Base-by-base conservation (phyloP, 2,113 vertebrate genomes). In the Halcyon senegalensis region DNA sequence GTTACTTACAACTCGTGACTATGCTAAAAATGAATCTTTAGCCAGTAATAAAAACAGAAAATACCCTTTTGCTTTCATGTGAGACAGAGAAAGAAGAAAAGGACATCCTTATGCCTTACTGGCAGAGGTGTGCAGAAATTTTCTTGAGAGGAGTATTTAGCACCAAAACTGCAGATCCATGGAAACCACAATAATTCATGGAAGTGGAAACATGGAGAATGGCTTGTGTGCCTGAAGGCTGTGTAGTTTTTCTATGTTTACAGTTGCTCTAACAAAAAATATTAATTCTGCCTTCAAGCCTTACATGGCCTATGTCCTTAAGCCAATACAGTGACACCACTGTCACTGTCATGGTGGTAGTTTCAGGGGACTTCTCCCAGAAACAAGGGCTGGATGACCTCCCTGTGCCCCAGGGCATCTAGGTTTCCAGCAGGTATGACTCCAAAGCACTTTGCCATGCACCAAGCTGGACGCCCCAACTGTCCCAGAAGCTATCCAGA, bases 381-480 rank as follows among this genome's bases (percentile, higher is more conserved):
- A 78, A 84, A n/a, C 27, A 39, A 1, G 1, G 46, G 56, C 27
- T 74, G 60, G 67, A 63, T 48, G 9, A 75, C 23, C 10, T 33
- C n/a, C 10, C 27, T 44, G 27, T 30, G 37, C 23, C 46, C 41
- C 43, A 58, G 6, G 13, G 10, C 9, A 5, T 18, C 41, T 3
- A 24, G 24, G 33, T 39, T 89, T 72, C 37, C 77, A 72, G 51
- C 1, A 1, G 4, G 18, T 41, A 48, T 1, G 2, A 5, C 33
- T 46, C 35, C 62, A 39, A 46, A 35, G 20, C 51, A 67, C 25
- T 43, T 64, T 84, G 27, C 28, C 63, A 11, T 7, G 31, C 4
- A 5, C 25, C 0, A 0, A 48, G 44, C 17, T 30, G 31, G 46
- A 50, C 41, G 28, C 15, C 60, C 39, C 11, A 2, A 21, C 31